Base-by-base conservation (phyloP, 2,113 vertebrate genomes). In the Rallus limicola region DNA sequence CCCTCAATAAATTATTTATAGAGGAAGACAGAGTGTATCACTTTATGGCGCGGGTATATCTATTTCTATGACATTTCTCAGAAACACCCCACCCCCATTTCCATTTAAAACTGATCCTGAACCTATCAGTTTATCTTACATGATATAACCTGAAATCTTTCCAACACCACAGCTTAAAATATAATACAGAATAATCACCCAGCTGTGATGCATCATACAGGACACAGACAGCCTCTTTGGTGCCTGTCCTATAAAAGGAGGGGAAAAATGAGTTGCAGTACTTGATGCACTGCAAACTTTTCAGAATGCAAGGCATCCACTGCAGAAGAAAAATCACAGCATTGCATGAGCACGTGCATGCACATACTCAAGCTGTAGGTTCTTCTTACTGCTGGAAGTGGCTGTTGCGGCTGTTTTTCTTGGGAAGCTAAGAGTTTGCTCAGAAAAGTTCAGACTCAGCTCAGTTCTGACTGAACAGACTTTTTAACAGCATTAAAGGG, bases 131-230 rank as follows among this genome's bases (percentile, higher is more conserved):
- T 88, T 86, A 55, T 74, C 72, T 88, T 91, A 67, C 40, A 48
- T 42, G 60, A 82, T 78, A 93, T 19, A 96, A 91, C 20, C 72
- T 84, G 68, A 95, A 93, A 91, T 63, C 60, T 64, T 93, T 96
- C 88, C 86, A 96, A 80, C 31, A 71, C 71, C 18, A 81, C 55
- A 94, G 76, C 86, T 96, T 96, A 94, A 86, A 88, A 93, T 78
- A 83, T 29, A 93, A 78, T 18, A 81, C 91, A 95, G 72, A 95
- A 90, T 92, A 93, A 92, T 75, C 91, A 88, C 29, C 81, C 93
- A 87, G 69, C 72, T 84, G 69, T 75, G 71, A 86, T 83, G 64
- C 72, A 88, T 21, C 64, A 63, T 46, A 83, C 1, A 91, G 42
- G 24, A 64, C 26, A 59, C 19, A 88, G 56, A 17, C 56, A 92